These are phyloP conservation scores for Holothuria leucospilota DNA, from an alignment of 53 echinoderm and acorn worm species.

Conservation along the genomic window DNA sequence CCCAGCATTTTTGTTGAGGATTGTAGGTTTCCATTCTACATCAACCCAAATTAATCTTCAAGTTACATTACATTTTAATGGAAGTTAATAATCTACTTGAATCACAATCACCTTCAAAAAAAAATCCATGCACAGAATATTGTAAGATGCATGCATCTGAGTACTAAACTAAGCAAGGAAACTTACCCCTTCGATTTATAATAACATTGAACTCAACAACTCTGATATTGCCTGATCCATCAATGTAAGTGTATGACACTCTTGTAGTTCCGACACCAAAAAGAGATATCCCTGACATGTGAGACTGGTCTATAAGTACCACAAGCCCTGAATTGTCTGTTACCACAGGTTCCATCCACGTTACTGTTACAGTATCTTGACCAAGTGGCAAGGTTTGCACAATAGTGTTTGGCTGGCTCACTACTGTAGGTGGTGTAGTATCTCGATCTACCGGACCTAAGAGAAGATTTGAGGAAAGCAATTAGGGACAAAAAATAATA, in stretches of 20 bases:
- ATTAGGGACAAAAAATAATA: not conserved
- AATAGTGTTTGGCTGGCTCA: conserved; percentile 46
- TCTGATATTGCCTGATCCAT: conserved; percentile 47
- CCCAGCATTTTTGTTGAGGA: no score
- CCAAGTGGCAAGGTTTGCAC: conserved; percentile 17
- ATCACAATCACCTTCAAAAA: no score
- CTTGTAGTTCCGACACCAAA: conserved; percentile 49
- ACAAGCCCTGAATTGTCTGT: conserved; percentile 65
- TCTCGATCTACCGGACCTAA: not conserved
- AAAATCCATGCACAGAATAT: no score
- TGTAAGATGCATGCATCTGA: no score
- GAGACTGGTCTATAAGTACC: conserved; percentile 26
- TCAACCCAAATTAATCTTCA: no score
- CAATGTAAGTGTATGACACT: conserved; percentile 56
- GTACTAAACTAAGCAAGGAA: no score
- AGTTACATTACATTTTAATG: no score
- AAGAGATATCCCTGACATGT: conserved; percentile 46
- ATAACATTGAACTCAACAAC: not conserved
- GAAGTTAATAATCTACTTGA: no score
- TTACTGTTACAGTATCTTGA: conserved; percentile 11
- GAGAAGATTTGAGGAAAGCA: not conserved
- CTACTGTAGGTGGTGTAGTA: conserved; percentile 6
- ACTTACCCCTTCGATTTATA: not conserved
- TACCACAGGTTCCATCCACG: conserved; percentile 58
- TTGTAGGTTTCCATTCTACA: no score